phyloP scores from a whole-genome alignment of 2,113 vertebrate species.

The Oreotrochilus melanogaster region DNA sequence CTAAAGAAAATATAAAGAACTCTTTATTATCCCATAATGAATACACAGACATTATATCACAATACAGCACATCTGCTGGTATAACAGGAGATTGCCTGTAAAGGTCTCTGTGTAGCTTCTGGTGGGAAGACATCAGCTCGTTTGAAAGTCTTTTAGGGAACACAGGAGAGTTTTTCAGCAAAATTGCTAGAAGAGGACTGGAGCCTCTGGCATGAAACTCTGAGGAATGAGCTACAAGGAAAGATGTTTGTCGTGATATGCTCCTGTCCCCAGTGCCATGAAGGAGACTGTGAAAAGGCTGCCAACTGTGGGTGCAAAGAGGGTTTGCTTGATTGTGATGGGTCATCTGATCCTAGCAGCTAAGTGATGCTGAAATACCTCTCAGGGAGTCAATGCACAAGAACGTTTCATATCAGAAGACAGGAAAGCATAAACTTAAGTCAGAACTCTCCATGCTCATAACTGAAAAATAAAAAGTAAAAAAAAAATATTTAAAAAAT shows the following conservation, averaged over 20 bases:
- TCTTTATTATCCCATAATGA: neutral
- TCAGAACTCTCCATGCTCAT: fast-evolving
- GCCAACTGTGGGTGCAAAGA: neutral
- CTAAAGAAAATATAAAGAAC: neutral
- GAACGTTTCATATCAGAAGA: neutral
- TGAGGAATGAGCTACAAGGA: neutral
- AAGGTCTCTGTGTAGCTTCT: neutral
- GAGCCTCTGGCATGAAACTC: neutral
- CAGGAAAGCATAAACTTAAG: neutral
- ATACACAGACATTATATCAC: neutral
- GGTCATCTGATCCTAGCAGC: neutral
- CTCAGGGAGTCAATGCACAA: neutral
- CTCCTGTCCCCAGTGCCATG: neutral
- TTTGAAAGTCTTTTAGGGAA: neutral
- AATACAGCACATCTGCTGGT: neutral
- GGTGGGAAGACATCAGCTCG: neutral
- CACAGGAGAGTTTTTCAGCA: neutral
- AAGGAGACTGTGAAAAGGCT: neutral
- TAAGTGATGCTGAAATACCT: neutral
- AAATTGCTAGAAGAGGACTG: neutral
- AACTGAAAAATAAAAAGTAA: neutral
- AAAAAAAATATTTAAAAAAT: neutral
- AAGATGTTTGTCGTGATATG: neutral
- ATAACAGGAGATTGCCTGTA: neutral
- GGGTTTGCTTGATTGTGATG: neutral